Evolutionary conservation across 92 coral and sea anemone species (phyloP).

Genomic region (Diadumene lineata): DNA sequence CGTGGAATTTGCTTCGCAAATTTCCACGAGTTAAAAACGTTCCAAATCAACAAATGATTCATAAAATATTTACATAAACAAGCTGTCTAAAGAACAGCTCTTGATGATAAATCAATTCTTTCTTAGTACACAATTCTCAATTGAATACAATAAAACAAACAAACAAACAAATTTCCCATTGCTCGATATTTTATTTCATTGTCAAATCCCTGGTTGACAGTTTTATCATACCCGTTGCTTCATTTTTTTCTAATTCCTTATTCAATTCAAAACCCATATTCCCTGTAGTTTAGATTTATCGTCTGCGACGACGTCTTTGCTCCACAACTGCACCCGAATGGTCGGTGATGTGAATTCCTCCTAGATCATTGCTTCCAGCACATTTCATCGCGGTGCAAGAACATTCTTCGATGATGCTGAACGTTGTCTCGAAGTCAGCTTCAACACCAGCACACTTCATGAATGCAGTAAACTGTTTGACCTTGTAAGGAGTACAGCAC

Average conservation of each 20-base stretch:
- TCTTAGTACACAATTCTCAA: not conserved
- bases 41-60: no score
- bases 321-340: conserved; percentile 21
- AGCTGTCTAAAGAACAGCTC: no score
- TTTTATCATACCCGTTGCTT: not conserved
- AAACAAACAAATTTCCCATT: not conserved
- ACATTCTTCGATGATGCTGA: conserved; percentile 30
- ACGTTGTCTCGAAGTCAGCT: not conserved
- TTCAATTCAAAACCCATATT: conserved; percentile 17
- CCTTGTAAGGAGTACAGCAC: conserved; percentile 41
- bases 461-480: conserved; percentile 5
- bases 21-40: no score
- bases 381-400: conserved; percentile 30
- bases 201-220: conserved; percentile 2
- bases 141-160: not conserved
- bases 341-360: not conserved
- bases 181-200: not conserved
- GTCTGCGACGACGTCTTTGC: conserved; percentile 15
- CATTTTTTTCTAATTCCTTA: not conserved
- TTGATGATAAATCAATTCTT: no score
- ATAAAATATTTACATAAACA: no score
- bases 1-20: no score
- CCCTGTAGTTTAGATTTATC: conserved; percentile 9
- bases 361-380: conserved; percentile 3
- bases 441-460: conserved; percentile 16